Conservation (phyloP, 2,113 vertebrate species). For the Entelurus aequoreus region DNA sequence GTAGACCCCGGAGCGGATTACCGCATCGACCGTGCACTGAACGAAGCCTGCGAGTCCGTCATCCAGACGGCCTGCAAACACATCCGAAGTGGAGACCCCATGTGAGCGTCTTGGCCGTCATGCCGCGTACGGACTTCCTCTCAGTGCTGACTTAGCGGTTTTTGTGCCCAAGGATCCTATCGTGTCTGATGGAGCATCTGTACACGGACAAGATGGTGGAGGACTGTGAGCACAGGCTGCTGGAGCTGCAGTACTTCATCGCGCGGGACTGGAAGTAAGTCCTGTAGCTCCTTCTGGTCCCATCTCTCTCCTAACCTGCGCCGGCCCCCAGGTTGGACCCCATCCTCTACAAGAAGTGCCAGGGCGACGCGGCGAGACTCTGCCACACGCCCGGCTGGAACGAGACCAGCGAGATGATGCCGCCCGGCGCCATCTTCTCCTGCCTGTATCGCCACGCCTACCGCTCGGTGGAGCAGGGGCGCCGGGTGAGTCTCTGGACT, state of each 20-base stretch:
- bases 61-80: conserved; percentile 97
- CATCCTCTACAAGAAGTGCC: conserved; percentile 88
- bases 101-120: conserved; percentile 71
- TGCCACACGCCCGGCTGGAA: conserved; percentile 93
- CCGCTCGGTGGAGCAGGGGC: conserved; percentile 88
- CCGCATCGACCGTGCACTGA: conserved; percentile 89
- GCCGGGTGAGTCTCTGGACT: conserved; percentile 73
- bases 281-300: no score
- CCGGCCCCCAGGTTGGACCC: conserved; percentile 78
- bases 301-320: conserved; percentile 59
- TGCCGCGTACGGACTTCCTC: background rate
- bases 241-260: conserved; percentile 95
- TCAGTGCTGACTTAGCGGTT: background rate
- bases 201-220: conserved; percentile 98
- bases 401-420: conserved; percentile 90
- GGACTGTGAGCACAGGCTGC: conserved; percentile 85
- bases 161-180: conserved; percentile 81
- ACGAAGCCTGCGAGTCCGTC: conserved; percentile 92
- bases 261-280: conserved; percentile 97
- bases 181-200: conserved; percentile 93
- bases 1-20: conserved; percentile 91
- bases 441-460: conserved; percentile 92
- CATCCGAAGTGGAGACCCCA: conserved; percentile 91
- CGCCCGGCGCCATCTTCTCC: conserved; percentile 88
- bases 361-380: conserved; percentile 88